A percentile compares a stretch with the other conserved stretches of the same genome.
phyloP scores from a whole-genome alignment of 2,888 invertebrate species.

The Hypena proboscidalis region DNA sequence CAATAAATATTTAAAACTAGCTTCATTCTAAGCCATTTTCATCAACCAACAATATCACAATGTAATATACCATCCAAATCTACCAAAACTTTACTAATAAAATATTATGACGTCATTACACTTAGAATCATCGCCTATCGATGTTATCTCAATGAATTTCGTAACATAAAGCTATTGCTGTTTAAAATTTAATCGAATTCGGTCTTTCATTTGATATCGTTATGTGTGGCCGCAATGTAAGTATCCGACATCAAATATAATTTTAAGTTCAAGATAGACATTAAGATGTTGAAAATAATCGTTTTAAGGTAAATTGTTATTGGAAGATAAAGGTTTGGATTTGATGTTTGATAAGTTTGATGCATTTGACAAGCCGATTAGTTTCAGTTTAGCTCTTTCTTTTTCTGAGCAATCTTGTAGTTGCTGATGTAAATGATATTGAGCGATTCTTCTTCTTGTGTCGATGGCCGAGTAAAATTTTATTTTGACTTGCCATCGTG shows the following conservation, averaged over 20 bases:
- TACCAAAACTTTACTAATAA: constrained; percentile 33
- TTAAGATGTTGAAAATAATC: constrained; percentile 5
- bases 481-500: too few species aligned
- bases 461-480: too few species aligned
- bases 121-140: constrained; percentile 19
- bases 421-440: too few species aligned
- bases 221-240: constrained; percentile 22
- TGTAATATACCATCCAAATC: constrained; percentile 35
- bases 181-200: constrained; percentile 32
- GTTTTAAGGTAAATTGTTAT: constrained; percentile 12
- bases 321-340: constrained; percentile 6
- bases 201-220: constrained; percentile 15
- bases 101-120: constrained; percentile 39
- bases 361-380: not conserved
- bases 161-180: constrained; percentile 24
- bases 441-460: too few species aligned
- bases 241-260: constrained; percentile 6
- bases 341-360: constrained; percentile 10
- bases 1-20: not conserved
- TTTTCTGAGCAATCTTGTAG: too few species aligned
- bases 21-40: not conserved
- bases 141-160: constrained; percentile 40
- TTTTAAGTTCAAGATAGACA: constrained; percentile 7
- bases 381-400: too few species aligned
- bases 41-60: constrained; percentile 24